Base-by-base conservation (phyloP, 2,113 vertebrate species). In the Oxyruncus cristatus region DNA sequence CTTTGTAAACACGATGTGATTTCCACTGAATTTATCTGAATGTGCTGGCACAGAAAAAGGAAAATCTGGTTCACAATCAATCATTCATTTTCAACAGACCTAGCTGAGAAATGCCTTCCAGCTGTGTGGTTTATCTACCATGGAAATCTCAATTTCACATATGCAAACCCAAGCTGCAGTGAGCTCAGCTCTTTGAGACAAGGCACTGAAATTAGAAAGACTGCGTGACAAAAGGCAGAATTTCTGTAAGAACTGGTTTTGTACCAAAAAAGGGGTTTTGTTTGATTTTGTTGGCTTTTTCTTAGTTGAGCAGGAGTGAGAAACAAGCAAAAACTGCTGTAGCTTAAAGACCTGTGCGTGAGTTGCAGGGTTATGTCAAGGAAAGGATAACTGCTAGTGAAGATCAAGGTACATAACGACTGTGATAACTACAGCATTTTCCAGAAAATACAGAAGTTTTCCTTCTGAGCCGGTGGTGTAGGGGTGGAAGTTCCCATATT, bases 41-140 rank as follows among this genome's bases (percentile, higher is more conserved):
- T 21, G 21, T 58, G 49, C 76, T 93, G 91, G 79, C 75, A 62
- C 79, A 92, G 67, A 62, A 83, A 79, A 85, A 68, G 50, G 92
- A 93, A 85, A 95, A 88, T 79, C 90, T 66, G 49, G 44, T 90
- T 93, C 82, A 89, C 62, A 90, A 92, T 85, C 76, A 89, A 41
- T 73, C 88, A 83, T 22, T 85, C 28, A 44, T 92, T 91, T 93
- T 91, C 85, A 86, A 27, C 62, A 90, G 44, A 83, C 62, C 13
- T 62, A 76, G 50, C n/a, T 66, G 67, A 88, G 67, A 92, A 95
- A 94, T 77, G 33, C 59, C 72, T 93, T 92, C 55, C 78, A 94
- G 82, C 88, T 88, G n/a, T 46, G 72, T 88, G 41, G 85, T 61
- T 94, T 88, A 83, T 85, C 78, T 92, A 14, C 75, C 68, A 70